These are phyloP conservation scores for Mythimna loreyi DNA, from an alignment of 2,888 invertebrate species.

Conservation along the genomic window DNA sequence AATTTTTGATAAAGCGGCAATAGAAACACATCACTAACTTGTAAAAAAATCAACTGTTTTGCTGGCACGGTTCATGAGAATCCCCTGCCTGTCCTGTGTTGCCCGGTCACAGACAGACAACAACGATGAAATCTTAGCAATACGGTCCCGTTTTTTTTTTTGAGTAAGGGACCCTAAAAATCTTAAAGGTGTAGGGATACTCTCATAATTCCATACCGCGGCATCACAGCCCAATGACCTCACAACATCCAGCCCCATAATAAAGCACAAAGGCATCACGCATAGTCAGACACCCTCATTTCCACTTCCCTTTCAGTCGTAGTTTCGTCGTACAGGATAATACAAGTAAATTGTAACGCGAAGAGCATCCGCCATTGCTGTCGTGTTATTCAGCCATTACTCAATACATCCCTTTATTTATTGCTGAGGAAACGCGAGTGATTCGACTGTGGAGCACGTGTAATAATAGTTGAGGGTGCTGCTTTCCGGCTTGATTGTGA, in stretches of 20 bases:
- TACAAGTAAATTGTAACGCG: conserved; percentile 48
- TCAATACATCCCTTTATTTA: conserved; percentile 56
- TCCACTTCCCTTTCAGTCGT: conserved; percentile 27
- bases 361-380: conserved; percentile 34
- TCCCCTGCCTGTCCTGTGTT: too few relatives aligned
- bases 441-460: neutral
- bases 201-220: neutral
- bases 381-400: conserved; percentile 48
- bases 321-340: conserved; percentile 39
- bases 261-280: conserved; percentile 51
- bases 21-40: too few relatives aligned
- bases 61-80: too few relatives aligned
- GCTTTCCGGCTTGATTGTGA: neutral
- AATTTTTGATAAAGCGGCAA: too few relatives aligned
- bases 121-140: too few relatives aligned
- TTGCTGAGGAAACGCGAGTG: conserved; percentile 43
- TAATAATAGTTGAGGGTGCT: conserved; percentile 6
- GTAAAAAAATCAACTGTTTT: too few relatives aligned
- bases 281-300: conserved; percentile 38
- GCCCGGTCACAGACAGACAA: too few relatives aligned
- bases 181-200: neutral
- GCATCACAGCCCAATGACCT: conserved; percentile 18
- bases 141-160: too few relatives aligned
- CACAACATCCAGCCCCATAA: conserved; percentile 17
- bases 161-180: neutral